Evolutionary conservation across 2,113 vertebrate genomes (phyloP).

Genomic region (Grammomys surdaster): DNA sequence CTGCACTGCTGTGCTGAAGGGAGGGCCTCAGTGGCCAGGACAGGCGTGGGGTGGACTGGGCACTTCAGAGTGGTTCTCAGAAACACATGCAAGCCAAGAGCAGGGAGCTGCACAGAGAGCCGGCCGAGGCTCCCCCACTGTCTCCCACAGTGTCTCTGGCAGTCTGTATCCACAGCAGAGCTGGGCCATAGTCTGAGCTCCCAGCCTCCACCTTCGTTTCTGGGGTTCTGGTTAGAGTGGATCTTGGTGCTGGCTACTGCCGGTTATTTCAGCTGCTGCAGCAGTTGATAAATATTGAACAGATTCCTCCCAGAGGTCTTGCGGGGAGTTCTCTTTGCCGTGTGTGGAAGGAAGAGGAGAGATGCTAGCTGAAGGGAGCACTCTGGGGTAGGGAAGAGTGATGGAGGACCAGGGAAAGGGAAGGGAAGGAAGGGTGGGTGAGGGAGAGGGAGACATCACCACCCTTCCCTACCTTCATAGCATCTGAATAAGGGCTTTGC

Average conservation of each 20-base stretch:
- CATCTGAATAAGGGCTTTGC: conserved; percentile 83
- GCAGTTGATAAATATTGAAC: conserved; percentile 83
- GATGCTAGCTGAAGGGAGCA: not conserved
- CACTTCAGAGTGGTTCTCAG: conserved; percentile 7
- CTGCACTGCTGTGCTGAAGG: not conserved
- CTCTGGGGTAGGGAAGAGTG: not conserved
- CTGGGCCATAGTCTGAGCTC: not conserved
- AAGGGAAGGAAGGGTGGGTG: not conserved
- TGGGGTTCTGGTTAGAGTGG: conserved; percentile 65
- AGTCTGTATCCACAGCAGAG: not conserved
- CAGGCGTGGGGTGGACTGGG: not conserved
- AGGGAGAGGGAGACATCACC: conserved; percentile 47
- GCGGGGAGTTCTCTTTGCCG: conserved; percentile 75
- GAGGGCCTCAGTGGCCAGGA: not conserved
- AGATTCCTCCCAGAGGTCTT: conserved; percentile 78
- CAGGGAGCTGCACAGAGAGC: not conserved
- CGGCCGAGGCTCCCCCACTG: not conserved
- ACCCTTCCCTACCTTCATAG: conserved; percentile 68
- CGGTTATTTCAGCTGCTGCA: conserved; percentile 67
- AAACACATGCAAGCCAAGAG: not conserved
- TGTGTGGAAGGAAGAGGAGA: not conserved
- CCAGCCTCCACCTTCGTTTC: conserved; percentile 47
- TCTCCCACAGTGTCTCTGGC: not conserved
- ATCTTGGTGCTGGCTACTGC: conserved; percentile 64
- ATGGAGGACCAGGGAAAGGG: not conserved